Evolutionary conservation across 2,113 vertebrate species (phyloP).

Genomic region (Hepsetus odoe): DNA sequence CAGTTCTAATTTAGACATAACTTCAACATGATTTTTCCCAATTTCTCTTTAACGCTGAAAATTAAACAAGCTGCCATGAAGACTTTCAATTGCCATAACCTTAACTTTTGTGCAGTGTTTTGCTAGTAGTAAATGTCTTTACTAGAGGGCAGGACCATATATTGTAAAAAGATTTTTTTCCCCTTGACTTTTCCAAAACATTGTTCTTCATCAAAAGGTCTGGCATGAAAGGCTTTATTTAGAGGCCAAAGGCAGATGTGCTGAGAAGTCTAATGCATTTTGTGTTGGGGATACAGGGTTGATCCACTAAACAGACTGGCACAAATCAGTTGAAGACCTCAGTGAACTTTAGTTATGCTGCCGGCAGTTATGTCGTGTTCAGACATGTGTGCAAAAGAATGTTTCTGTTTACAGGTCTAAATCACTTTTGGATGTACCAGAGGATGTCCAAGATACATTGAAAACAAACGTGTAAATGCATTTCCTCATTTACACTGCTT

Average conservation of each 20-base stretch:
- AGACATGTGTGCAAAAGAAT: background rate
- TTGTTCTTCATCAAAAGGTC: background rate
- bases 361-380: background rate
- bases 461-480: background rate
- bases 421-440: background rate
- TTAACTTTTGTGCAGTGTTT: background rate
- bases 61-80: too few species aligned
- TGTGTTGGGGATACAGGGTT: background rate
- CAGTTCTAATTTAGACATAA: too few species aligned
- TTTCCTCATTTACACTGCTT: background rate
- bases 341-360: background rate
- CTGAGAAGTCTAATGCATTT: background rate
- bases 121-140: background rate
- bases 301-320: background rate
- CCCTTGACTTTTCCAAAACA: background rate
- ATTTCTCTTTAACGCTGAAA: too few species aligned
- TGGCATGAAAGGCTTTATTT: background rate
- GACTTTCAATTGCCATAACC: too few species aligned
- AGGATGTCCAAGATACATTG: background rate
- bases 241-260: background rate
- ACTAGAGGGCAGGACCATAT: background rate
- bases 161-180: too few species aligned
- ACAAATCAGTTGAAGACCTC: background rate
- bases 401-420: background rate
- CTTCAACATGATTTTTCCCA: too few species aligned